phyloP scores from a whole-genome alignment of 2,888 invertebrate species.

The Geophilus truncorum region DNA sequence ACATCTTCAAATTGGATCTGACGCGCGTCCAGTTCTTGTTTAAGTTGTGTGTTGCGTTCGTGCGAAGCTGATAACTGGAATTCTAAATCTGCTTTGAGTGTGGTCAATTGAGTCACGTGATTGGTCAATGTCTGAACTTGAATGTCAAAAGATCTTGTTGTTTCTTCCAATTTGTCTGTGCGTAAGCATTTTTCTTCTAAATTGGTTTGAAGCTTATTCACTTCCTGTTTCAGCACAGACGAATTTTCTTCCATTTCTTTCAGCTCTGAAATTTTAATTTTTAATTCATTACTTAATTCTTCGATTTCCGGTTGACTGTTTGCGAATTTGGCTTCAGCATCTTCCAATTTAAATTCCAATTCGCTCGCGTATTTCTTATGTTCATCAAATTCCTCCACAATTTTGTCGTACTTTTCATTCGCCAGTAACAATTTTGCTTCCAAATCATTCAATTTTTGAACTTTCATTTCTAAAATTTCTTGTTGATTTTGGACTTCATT shows the following conservation, averaged over 20 bases:
- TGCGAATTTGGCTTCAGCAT: background rate
- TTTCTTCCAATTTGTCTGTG: background rate
- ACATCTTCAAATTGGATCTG: background rate
- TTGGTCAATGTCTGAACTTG: background rate
- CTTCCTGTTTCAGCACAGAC: background rate
- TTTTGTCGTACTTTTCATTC: background rate
- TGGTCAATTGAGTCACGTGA: background rate
- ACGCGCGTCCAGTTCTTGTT: background rate
- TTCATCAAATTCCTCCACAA: background rate
- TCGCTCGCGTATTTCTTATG: background rate
- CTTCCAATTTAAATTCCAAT: background rate
- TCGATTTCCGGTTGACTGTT: background rate
- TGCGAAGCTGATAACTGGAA: too few species aligned
- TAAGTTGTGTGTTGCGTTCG: too few species aligned
- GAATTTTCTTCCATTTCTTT: too few species aligned
- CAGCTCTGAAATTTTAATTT: background rate
- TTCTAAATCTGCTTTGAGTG: too few species aligned
- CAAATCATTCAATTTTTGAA: background rate
- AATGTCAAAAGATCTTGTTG: background rate
- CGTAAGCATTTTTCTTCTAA: background rate
- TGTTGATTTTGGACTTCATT: background rate
- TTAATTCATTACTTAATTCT: background rate
- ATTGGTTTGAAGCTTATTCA: background rate
- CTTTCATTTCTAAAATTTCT: background rate
- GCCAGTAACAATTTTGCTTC: background rate